phyloP scores from a whole-genome alignment of 2,888 invertebrate species.

The Diachrysia chrysitis region DNA sequence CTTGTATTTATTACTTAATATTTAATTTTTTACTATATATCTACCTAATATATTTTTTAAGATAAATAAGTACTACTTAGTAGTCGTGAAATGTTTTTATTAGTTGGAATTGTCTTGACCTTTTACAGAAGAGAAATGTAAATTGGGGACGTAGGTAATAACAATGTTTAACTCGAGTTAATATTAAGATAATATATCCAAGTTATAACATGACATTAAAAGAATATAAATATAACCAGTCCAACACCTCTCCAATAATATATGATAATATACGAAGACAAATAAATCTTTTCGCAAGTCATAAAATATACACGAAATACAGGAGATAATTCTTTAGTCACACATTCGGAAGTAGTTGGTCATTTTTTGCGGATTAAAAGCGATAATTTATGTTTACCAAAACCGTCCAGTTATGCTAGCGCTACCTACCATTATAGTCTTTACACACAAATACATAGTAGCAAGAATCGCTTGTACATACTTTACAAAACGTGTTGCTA shows the following conservation, averaged over 20 bases:
- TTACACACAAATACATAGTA: constrained; percentile 10
- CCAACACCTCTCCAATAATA: not conserved
- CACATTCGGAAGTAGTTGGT: constrained; percentile 46
- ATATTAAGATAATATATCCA: not conserved
- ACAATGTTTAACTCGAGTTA: not conserved
- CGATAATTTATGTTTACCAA: constrained; percentile 47
- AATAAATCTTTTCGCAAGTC: constrained; percentile 38
- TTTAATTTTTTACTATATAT: too few relatives aligned
- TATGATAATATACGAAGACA: constrained; percentile 7
- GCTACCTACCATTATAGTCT: constrained; percentile 17
- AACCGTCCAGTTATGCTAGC: constrained; percentile 32
- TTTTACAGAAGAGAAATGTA: not conserved
- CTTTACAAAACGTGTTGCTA: constrained; percentile 43
- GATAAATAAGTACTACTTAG: not conserved
- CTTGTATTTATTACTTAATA: not conserved
- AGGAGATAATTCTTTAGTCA: constrained; percentile 43
- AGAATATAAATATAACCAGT: not conserved
- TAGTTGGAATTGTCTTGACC: not conserved
- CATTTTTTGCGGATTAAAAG: constrained; percentile 44
- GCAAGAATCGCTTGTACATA: constrained; percentile 22
- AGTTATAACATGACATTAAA: not conserved
- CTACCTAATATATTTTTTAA: too few relatives aligned
- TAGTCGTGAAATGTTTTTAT: not conserved
- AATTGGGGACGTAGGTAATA: not conserved
- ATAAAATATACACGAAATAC: constrained; percentile 34